phyloP scores from a whole-genome alignment of 1,140 invertebrate genomes.

The Chionoecetes opilio region DNA sequence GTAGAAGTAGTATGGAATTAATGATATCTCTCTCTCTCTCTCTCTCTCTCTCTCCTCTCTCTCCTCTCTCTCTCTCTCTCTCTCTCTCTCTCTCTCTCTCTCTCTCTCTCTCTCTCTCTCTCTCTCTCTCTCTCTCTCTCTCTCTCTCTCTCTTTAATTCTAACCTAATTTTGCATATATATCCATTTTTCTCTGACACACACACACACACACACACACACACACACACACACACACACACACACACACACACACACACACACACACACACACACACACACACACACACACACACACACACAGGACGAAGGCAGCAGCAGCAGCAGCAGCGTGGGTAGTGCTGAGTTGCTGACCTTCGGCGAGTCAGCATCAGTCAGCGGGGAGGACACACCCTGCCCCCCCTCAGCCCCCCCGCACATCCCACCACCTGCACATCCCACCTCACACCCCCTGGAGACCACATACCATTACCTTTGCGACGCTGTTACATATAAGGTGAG shows the following conservation, averaged over 20 bases:
- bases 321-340: constrained; percentile 74
- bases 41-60: neutral
- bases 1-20: constrained; percentile 21
- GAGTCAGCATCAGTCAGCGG: constrained; percentile 64
- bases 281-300: neutral
- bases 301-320: constrained; percentile 71
- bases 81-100: too few relatives aligned
- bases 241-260: too few relatives aligned
- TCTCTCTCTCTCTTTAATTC: neutral
- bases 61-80: neutral
- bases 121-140: too few relatives aligned
- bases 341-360: constrained; percentile 50
- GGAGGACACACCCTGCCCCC: constrained; percentile 4
- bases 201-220: too few relatives aligned
- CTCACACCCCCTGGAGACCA: constrained; percentile 72
- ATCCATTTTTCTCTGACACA: too few relatives aligned
- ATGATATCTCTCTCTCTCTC: too few relatives aligned
- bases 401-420: neutral
- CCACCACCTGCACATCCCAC: neutral
- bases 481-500: constrained; percentile 77
- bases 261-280: too few relatives aligned
- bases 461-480: constrained; percentile 75
- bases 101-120: neutral
- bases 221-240: too few relatives aligned
- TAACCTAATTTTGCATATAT: too few relatives aligned